Conservation (phyloP, 2,113 vertebrate species). For the Taxidea taxus region DNA sequence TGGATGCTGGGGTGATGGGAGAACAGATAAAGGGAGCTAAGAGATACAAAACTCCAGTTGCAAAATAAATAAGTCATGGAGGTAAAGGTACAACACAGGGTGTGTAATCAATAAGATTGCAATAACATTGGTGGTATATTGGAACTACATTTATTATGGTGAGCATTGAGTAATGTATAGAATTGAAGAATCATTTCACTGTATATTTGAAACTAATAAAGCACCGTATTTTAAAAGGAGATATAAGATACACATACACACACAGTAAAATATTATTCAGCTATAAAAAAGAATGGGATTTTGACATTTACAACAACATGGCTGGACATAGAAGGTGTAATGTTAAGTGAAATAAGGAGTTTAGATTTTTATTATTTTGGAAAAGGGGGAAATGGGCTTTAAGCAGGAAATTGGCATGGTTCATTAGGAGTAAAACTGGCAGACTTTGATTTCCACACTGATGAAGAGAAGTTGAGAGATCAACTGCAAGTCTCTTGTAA, state of each 20-base stretch:
- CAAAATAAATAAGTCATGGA: neutral
- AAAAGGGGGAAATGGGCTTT: neutral
- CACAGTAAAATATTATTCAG: neutral
- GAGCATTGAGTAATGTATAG: neutral
- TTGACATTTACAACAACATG: neutral
- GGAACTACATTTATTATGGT: neutral
- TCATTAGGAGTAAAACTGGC: neutral
- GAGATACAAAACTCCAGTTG: neutral
- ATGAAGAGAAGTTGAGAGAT: neutral
- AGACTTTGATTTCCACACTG: neutral
- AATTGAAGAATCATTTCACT: neutral
- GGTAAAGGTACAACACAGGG: neutral
- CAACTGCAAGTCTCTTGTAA: neutral
- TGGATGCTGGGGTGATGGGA: neutral
- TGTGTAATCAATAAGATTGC: neutral
- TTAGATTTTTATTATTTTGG: neutral
- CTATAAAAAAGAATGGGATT: neutral
- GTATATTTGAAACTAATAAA: neutral
- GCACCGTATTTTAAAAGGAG: neutral
- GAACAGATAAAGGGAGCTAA: neutral
- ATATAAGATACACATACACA: neutral
- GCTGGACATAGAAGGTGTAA: neutral
- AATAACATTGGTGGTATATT: neutral
- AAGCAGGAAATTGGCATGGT: neutral
- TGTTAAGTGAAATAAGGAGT: neutral